These are phyloP conservation scores for Bombyx mandarina DNA, from an alignment of 1,140 invertebrate species.

Conservation along the genomic window DNA sequence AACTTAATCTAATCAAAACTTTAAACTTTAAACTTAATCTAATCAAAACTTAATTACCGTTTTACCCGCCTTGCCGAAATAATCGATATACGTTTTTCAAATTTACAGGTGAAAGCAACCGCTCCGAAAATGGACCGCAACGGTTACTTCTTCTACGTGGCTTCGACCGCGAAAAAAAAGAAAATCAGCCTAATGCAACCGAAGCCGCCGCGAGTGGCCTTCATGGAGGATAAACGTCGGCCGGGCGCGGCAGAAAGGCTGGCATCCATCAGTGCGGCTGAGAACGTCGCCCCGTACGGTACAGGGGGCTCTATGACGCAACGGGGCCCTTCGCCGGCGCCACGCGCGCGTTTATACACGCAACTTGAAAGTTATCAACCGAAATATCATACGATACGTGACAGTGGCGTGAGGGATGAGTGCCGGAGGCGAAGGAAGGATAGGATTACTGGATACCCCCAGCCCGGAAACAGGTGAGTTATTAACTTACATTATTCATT, in stretches of 20 bases:
- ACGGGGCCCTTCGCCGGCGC: constrained; percentile 38
- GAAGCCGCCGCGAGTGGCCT: constrained; percentile 55
- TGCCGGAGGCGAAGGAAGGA: constrained; percentile 50
- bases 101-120: constrained; percentile 59
- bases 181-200: constrained; percentile 68
- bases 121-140: constrained; percentile 66
- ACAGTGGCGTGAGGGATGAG: constrained; percentile 61
- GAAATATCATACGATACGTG: constrained; percentile 67
- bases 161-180: constrained; percentile 68
- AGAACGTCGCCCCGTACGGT: constrained; percentile 35
- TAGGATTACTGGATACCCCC: constrained; percentile 33
- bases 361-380: constrained; percentile 69
- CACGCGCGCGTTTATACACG: constrained; percentile 50
- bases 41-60: too few species aligned
- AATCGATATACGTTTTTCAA: too few species aligned
- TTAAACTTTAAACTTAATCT: too few species aligned
- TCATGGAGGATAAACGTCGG: constrained; percentile 51
- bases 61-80: too few species aligned
- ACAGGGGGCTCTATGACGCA: constrained; percentile 46
- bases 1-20: too few species aligned
- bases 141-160: constrained; percentile 66
- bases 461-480: constrained; percentile 40
- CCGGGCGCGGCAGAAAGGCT: constrained; percentile 45
- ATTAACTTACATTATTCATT: too few species aligned
- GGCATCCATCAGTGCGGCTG: constrained; percentile 39